Percentiles rank a stretch among this genome's conserved stretches.
Conservation (phyloP, 2,888 invertebrate genomes). For the Carcina quercana region DNA sequence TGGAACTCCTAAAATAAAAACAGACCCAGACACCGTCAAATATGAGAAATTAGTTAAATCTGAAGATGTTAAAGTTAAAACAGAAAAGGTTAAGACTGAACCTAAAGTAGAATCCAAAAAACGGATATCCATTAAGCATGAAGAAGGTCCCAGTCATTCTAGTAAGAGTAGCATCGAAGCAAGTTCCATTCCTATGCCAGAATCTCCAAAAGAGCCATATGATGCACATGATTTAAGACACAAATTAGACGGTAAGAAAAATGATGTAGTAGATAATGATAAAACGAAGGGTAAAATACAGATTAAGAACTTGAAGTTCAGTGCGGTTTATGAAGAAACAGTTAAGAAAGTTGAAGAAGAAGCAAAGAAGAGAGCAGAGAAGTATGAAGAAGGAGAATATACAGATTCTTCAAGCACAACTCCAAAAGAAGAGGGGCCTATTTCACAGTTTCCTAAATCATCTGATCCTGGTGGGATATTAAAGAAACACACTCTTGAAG, state of each 20-base stretch:
- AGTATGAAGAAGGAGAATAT: slow-evolving; percentile 78
- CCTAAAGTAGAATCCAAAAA: slow-evolving; percentile 22
- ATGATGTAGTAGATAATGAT: slow-evolving; percentile 42
- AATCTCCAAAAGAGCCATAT: slow-evolving; percentile 36
- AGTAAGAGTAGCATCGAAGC: slow-evolving; percentile 28
- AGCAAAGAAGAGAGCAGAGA: slow-evolving; percentile 74
- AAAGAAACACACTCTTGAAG: slow-evolving; percentile 63
- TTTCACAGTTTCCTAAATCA: slow-evolving; percentile 60
- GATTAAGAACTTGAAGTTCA: slow-evolving; percentile 81
- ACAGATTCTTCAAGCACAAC: slow-evolving; percentile 61
- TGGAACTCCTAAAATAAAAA: slow-evolving; percentile 41
- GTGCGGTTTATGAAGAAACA: slow-evolving; percentile 78
- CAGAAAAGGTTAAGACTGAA: slow-evolving; percentile 28
- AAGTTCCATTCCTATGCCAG: slow-evolving; percentile 55
- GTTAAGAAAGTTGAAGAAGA: slow-evolving; percentile 78
- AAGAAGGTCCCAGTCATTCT: slow-evolving; percentile 17
- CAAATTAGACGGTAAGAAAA: slow-evolving; percentile 40
- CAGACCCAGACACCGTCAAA: slow-evolving; percentile 24
- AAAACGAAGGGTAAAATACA: slow-evolving; percentile 74
- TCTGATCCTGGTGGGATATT: slow-evolving; percentile 64
- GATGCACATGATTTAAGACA: slow-evolving; percentile 30
- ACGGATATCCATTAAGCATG: slow-evolving; percentile 30
- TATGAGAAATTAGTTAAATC: slow-evolving; percentile 14
- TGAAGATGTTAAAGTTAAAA: slow-evolving; percentile 25
- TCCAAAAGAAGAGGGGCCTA: slow-evolving; percentile 44